A percentile compares a stretch with the other conserved stretches of the same genome.
Conservation (phyloP, 2,113 vertebrate species). For the Hippopotamus amphibius region DNA sequence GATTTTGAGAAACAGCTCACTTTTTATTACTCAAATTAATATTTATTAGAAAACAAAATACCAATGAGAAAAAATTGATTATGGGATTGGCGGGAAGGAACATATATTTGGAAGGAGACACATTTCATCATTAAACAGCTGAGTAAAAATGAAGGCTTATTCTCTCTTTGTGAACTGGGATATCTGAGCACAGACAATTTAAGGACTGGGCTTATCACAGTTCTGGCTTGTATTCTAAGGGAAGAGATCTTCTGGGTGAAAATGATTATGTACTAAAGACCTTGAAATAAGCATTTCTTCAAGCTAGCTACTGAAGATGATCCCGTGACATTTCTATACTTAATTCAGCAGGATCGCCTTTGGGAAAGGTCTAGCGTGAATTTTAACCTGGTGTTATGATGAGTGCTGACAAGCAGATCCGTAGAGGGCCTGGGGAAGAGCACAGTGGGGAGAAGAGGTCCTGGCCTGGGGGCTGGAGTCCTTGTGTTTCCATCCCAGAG, state of each 20-base stretch:
- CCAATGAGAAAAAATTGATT: not conserved
- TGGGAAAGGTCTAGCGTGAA: not conserved
- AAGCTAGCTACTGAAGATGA: not conserved
- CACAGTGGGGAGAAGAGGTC: not conserved
- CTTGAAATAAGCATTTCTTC: not conserved
- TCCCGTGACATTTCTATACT: not conserved
- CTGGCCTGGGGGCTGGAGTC: not conserved
- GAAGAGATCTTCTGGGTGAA: not conserved
- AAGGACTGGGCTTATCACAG: not conserved
- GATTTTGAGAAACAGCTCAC: not conserved
- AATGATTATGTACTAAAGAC: not conserved
- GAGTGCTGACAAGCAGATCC: not conserved
- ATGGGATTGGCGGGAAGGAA: not conserved
- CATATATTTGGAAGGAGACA: not conserved
- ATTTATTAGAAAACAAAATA: slow-evolving; percentile 48
- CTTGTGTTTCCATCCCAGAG: not conserved
- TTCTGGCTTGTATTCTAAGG: not conserved
- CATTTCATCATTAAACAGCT: not conserved
- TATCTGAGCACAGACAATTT: not conserved
- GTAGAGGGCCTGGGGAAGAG: not conserved
- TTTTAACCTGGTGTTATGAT: slow-evolving; percentile 11
- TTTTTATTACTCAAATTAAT: not conserved
- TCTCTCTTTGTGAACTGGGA: not conserved
- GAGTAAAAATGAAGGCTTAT: not conserved
- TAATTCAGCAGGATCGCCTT: not conserved